Evolutionary conservation across 2,797 vertebrate species (phyloP), one percentile per base, ranked within the genome.

Genomic region (Pseudomugil tenellus): DNA sequence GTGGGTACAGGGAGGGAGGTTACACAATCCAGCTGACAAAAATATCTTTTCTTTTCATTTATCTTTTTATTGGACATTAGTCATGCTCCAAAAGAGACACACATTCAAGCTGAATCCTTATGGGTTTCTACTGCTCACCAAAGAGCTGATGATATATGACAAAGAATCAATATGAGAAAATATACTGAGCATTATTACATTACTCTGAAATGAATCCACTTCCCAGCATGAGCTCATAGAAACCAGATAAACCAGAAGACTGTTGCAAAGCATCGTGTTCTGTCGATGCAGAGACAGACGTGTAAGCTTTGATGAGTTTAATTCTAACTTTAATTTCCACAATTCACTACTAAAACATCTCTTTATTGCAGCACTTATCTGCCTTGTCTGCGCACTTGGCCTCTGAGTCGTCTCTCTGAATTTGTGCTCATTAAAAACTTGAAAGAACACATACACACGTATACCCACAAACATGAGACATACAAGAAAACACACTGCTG

Each of bases 391-490:
- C 56, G 54, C 51, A 19, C 59, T 60, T 54, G 23, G 23, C 65
- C 51, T 69, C 48, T 23, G 23, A 1, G 0, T 65, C 58, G 41
- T 57, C 41, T 53, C 68, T 82, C 58, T 49, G 46, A 52, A 64
- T 39, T 67, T 12, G 0, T 48, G 52, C 65, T 82, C 55, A 79
- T 84, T 79, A 84, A 63, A 67, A 83, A 70, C 55, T 58, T 17
- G 32, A 49, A 4, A 43, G 3, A n/a, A 2, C 57, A 70, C 29
- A 34, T n/a, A n/a, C 11, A 17, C 13, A 58, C 43, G 41, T 52
- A 68, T 37, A 71, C 52, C 70, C 2, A n/a, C 57, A 70, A 65
- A 70, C 68, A 60, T 26, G 13, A 69, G 67, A 74, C 68, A 52
- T 31, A 10, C n/a, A 41, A 54, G 48, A 28, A 48, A 29, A 29